Percentiles rank a stretch among this genome's conserved stretches.
phyloP scores from a whole-genome alignment of 2,888 invertebrate species.

The Villa cingulata region DNA sequence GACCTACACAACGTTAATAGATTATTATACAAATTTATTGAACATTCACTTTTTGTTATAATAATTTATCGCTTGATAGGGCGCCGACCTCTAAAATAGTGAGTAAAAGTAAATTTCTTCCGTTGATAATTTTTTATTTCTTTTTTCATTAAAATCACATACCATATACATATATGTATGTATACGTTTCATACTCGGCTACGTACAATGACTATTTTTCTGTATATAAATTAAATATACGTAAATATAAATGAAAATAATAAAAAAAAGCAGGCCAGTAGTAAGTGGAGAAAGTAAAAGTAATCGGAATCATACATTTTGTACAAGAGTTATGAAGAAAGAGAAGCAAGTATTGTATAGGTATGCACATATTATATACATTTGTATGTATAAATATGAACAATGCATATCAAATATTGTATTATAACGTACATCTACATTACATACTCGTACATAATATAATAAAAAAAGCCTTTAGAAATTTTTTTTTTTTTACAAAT shows the following conservation, averaged over 20 bases:
- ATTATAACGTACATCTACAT: too few species aligned
- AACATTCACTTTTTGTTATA: not conserved
- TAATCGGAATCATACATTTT: not conserved
- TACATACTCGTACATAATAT: too few species aligned
- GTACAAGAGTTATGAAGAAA: not conserved
- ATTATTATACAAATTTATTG: too few species aligned
- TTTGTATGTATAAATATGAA: too few species aligned
- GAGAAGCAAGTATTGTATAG: not conserved
- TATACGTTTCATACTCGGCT: not conserved
- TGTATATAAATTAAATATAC: not conserved
- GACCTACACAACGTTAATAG: too few species aligned
- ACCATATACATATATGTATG: too few species aligned
- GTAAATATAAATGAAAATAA: not conserved
- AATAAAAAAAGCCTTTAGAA: too few species aligned
- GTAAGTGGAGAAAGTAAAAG: slow-evolving; percentile 7
- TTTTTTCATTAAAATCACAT: not conserved
- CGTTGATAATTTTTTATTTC: not conserved
- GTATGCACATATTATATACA: too few species aligned
- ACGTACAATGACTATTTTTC: too few species aligned
- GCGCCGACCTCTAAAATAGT: not conserved
- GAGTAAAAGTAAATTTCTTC: not conserved
- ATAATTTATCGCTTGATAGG: not conserved
- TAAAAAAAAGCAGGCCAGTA: not conserved
- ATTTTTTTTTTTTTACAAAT: too few species aligned
- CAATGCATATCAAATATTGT: too few species aligned